Evolutionary conservation across 2,113 vertebrate species (phyloP).

Genomic region (Psittacus erithacus): DNA sequence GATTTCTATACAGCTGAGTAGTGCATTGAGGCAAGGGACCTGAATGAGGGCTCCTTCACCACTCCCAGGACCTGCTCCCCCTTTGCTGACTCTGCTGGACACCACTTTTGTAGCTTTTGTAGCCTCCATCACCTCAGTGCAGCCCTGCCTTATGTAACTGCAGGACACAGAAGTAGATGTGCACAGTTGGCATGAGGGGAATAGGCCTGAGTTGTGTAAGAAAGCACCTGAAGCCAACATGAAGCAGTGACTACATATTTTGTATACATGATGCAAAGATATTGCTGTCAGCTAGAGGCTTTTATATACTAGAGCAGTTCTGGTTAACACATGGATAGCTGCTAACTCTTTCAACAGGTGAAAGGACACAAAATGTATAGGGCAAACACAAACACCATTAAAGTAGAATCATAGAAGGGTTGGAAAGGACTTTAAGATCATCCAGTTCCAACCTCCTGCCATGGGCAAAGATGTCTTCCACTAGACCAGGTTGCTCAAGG

Average conservation of each 20-base stretch:
- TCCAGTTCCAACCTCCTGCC: not conserved
- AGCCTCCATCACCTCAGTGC: not conserved
- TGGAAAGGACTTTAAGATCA: not conserved
- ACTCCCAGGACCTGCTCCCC: not conserved
- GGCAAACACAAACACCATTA: not conserved
- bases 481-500: not conserved
- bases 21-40: not conserved
- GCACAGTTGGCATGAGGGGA: not conserved
- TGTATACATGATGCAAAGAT: not conserved
- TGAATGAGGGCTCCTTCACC: not conserved
- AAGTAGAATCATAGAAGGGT: not conserved
- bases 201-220: not conserved
- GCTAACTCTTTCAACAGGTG: not conserved
- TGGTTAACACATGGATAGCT: accelerated
- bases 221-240: not conserved
- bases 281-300: not conserved
- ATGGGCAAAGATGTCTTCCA: not conserved
- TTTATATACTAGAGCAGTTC: not conserved
- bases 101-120: accelerated
- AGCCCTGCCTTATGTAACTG: not conserved
- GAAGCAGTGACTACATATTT: not conserved
- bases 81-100: not conserved
- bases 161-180: not conserved
- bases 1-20: not conserved
- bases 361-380: not conserved